phyloP scores from a whole-genome alignment of 2,797 vertebrate species.

The Myotis pilosus region DNA sequence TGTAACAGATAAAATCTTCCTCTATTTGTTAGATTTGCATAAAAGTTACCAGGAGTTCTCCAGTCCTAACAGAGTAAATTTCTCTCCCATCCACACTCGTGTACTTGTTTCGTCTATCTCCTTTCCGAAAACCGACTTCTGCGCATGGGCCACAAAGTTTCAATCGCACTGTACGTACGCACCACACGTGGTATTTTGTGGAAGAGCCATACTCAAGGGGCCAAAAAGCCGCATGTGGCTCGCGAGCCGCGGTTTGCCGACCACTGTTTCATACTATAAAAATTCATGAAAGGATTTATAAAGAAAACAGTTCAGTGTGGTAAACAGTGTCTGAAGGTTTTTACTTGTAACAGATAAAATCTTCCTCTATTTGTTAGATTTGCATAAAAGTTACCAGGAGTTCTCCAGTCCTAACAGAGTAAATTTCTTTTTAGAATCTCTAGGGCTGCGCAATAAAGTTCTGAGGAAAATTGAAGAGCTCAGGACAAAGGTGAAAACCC shows the following conservation, averaged over 20 bases:
- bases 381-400: neutral
- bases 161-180: too few species aligned
- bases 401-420: neutral
- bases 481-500: conserved; percentile 78
- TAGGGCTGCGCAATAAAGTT: conserved; percentile 91
- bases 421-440: conserved; percentile 87
- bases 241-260: too few species aligned
- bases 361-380: neutral
- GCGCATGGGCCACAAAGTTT: too few species aligned
- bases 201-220: too few species aligned
- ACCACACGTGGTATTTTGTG: too few species aligned
- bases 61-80: neutral
- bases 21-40: neutral
- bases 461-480: conserved; percentile 92
- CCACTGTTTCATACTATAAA: neutral
- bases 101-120: too few species aligned
- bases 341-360: neutral
- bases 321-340: neutral
- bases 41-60: neutral
- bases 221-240: too few species aligned
- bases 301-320: neutral
- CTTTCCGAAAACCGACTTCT: too few species aligned
- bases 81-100: neutral
- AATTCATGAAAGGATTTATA: neutral
- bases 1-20: neutral